These are phyloP conservation scores for Apamea epomidion DNA, from an alignment of 2,888 invertebrate genomes.

Conservation along the genomic window DNA sequence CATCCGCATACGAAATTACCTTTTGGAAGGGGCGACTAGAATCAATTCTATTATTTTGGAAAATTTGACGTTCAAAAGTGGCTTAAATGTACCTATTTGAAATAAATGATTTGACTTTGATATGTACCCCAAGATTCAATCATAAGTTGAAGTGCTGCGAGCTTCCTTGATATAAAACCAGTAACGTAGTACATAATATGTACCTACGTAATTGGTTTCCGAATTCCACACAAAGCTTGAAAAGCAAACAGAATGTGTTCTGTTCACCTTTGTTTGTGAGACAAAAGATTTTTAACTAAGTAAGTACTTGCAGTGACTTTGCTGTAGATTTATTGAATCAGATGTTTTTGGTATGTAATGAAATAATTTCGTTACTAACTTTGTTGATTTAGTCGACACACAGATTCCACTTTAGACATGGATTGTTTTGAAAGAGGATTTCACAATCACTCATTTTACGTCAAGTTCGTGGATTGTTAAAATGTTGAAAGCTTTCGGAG, in stretches of 20 bases:
- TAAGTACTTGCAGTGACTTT: constrained; percentile 69
- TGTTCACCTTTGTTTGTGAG: constrained; percentile 58
- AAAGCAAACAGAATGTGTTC: constrained; percentile 54
- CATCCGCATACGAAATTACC: not conserved
- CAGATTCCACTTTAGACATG: constrained; percentile 60
- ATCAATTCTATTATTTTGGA: not conserved
- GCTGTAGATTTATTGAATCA: constrained; percentile 87
- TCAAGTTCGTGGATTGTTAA: not conserved
- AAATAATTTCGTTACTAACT: constrained; percentile 67
- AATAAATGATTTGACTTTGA: not conserved
- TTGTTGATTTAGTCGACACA: constrained; percentile 72
- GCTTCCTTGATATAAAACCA: constrained; percentile 6
- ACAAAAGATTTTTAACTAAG: constrained; percentile 73
- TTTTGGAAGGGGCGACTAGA: not conserved
- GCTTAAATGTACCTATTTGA: not conserved
- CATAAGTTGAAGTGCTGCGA: not conserved
- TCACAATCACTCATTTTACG: constrained; percentile 44
- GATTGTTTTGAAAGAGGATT: constrained; percentile 65
- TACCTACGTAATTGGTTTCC: constrained; percentile 24
- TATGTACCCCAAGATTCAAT: not conserved
- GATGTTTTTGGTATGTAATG: constrained; percentile 81
- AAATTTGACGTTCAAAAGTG: not conserved
- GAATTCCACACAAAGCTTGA: constrained; percentile 58
- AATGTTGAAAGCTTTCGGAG: not conserved
- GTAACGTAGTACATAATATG: not conserved